These are phyloP conservation scores for Rhinogobius similis DNA, from an alignment of 2,113 vertebrate genomes.

Conservation along the genomic window DNA sequence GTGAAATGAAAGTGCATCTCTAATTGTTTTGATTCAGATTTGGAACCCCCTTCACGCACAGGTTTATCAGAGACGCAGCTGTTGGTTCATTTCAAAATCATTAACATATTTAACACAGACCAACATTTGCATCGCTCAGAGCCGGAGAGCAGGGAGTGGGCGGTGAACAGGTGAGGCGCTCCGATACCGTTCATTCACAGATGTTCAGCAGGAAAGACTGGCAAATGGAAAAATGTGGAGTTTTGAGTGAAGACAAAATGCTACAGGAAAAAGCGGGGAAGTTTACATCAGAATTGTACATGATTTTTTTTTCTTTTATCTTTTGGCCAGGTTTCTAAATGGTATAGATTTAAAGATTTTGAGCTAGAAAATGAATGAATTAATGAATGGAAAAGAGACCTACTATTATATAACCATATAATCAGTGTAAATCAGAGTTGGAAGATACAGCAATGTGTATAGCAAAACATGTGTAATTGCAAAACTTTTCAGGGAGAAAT, in stretches of 20 bases:
- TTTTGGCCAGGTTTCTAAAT: too few relatives aligned
- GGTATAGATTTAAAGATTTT: too few relatives aligned
- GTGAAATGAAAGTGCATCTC: neutral
- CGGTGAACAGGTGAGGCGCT: neutral
- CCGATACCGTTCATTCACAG: neutral
- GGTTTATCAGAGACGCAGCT: neutral
- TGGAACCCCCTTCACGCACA: neutral
- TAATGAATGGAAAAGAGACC: too few relatives aligned
- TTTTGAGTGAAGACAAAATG: neutral
- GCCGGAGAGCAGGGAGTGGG: neutral
- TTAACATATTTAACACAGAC: neutral
- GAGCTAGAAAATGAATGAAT: too few relatives aligned
- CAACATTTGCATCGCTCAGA: neutral
- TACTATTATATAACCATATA: too few relatives aligned
- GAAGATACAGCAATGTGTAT: too few relatives aligned
- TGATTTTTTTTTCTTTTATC: too few relatives aligned
- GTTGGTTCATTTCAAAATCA: neutral
- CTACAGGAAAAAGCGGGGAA: neutral
- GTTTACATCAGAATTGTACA: neutral
- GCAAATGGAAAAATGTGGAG: neutral
- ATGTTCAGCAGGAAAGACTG: neutral
- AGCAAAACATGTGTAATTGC: too few relatives aligned
- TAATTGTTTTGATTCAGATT: constrained; percentile 2
- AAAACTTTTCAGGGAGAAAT: too few relatives aligned
- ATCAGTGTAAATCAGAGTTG: too few relatives aligned